Base-by-base conservation (phyloP, 2,113 vertebrate species). In the Trinectes maculatus region DNA sequence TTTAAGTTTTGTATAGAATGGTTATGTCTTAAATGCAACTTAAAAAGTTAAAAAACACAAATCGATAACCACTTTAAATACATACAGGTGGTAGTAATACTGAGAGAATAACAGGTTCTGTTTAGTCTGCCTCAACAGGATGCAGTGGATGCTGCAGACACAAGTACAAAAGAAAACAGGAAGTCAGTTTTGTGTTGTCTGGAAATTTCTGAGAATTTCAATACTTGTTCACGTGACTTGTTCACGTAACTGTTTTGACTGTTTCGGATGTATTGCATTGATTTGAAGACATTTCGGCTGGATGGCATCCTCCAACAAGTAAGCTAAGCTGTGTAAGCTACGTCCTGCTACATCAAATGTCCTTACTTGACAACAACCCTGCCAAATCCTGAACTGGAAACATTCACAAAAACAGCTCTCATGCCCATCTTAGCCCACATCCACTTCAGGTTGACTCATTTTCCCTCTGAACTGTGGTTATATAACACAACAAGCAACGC, bases 161-260 rank as follows among this genome's bases (percentile, higher is more conserved):
- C 9, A 49, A 55, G 60, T 73, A 77, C 59, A 74, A 58, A 77
- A 64, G 75, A 61, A 87, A 91, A 91, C 89, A 92, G 90, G 89
- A 92, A 86, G 81, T 75, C 65, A 51, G 19, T 31, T 49, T 18
- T 56, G 21, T 57, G 47, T 26, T 69, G 37, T 55, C 59, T 81
- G 77, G 69, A 78, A 90, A 82, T 88, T 71, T 80, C 52, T 34
- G 61, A 79, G 79, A 87, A 89, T 73, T 77, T 77, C 42, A 60
- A 31, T 31, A 31, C 8, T 5, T 31, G 4, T 31, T 31, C 8
- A 5, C 8, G 4, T 31, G 29, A 5, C 8, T 31, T 31, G 4
- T 31, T 31, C 8, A 5, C 8, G 29, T 31, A 5, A 5, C 8
- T 31, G 8, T 31, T 31, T 5, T 31, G 29, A 5, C 29, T 5